These are phyloP conservation scores for Diprion similis DNA, from an alignment of 1,140 invertebrate species.

Conservation along the genomic window DNA sequence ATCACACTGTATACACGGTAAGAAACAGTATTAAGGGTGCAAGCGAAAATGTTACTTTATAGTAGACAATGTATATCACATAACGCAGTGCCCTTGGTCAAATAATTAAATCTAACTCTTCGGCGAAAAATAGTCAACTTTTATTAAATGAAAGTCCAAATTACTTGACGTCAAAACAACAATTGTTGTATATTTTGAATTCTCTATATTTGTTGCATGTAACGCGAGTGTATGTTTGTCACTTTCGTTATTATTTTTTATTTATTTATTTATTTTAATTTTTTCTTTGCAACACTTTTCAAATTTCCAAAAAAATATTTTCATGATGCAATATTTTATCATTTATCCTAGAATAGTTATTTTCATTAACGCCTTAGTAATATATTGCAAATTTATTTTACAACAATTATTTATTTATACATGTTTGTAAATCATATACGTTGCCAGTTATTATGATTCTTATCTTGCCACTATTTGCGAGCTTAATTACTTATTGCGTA, in stretches of 20 bases:
- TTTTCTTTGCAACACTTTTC: no score
- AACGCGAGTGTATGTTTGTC: no score
- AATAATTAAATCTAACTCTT: background rate
- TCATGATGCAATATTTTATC: no score
- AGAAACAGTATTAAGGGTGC: background rate
- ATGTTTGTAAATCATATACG: background rate
- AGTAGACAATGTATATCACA: background rate
- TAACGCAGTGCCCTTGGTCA: background rate
- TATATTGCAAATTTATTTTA: background rate
- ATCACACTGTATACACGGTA: background rate
- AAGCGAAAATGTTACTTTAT: background rate
- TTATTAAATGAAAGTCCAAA: no score
- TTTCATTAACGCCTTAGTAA: background rate
- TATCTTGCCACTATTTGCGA: background rate
- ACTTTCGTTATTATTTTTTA: no score
- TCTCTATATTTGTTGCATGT: no score
- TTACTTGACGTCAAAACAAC: no score
- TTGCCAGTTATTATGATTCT: no score
- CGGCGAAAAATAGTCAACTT: background rate
- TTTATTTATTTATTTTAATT: no score
- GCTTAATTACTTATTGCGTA: background rate
- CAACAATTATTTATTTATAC: background rate
- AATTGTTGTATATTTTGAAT: no score
- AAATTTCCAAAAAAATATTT: no score
- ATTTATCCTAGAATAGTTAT: background rate